Evolutionary conservation across 2,113 vertebrate genomes (phyloP), one percentile per base, ranked within the genome.

Genomic region (Pungitius pungitius): DNA sequence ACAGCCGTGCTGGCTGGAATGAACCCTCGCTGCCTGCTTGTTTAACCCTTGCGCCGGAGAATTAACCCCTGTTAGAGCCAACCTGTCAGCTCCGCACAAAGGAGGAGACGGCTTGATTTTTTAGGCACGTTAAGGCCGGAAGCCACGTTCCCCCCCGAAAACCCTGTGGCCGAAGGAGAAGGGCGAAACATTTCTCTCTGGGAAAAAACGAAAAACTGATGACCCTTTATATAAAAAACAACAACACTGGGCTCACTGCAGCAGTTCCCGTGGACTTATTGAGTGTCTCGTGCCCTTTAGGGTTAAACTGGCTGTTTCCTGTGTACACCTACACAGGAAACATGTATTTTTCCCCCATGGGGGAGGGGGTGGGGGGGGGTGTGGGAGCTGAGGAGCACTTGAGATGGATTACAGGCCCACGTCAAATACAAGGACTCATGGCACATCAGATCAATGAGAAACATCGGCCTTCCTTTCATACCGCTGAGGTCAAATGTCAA

Each of bases 11-110:
- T 20, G 18, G 49, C 45, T 51, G 65, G 69, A 83, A 62, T 77
- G 78, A 90, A 84, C 75, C 80, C 75, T 71, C 64, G 83, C 82
- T 76, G 88, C 91, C 92, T 88, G 92, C 95, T 96, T 95, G 92
- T 94, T 95, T 96, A 96, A 96, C 95, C 95, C 95, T 89, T 93
- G 91, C 81, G 91, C n/a, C 86, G 80, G 93, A 93, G 94, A 93
- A 93, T 95, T 96, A 95, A 96, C 95, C 95, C 85, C 91, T 93
- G 94, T 95, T 94, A 94, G 57, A 88, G 92, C 90, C 92, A 91
- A 90, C 92, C 93, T 94, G 94, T 94, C 94, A 93, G 87, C 87
- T 83, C 1, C 4, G 88, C 83, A 94, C 90, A 94, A 93, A 90
- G 87, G 80, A 80, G 51, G 61, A 24, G 65, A 68, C 75, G 49